These are phyloP conservation scores for Colistium nudipinnis DNA, from an alignment of 2,113 vertebrate genomes.

Conservation along the genomic window DNA sequence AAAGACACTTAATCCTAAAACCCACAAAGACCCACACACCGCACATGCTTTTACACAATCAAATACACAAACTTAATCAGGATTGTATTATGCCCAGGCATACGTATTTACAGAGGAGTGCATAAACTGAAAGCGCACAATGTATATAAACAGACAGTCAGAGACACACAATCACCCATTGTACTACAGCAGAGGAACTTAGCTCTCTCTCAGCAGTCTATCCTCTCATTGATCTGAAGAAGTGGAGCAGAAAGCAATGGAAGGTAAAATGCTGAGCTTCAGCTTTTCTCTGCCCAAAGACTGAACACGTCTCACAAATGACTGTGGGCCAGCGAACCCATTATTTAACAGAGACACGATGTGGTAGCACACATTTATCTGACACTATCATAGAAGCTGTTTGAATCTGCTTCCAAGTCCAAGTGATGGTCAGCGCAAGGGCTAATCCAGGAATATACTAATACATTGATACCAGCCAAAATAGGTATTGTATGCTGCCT, in stretches of 20 bases:
- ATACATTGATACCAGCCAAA: neutral
- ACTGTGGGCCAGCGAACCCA: neutral
- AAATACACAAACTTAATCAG: neutral
- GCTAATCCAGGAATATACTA: neutral
- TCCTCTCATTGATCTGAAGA: slow-evolving; percentile 41
- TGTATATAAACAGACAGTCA: neutral
- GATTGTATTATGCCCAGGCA: neutral
- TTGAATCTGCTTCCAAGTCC: neutral
- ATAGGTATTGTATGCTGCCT: no score
- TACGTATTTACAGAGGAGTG: neutral
- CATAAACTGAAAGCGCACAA: neutral
- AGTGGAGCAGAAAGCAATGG: slow-evolving; percentile 45
- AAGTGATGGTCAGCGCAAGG: neutral
- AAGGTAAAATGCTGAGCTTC: slow-evolving; percentile 30
- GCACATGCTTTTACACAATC: no score
- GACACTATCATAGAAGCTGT: neutral
- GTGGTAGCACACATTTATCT: neutral
- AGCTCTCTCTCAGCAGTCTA: slow-evolving; percentile 11
- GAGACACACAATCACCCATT: slow-evolving; percentile 7
- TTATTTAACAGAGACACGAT: neutral
- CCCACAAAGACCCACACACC: no score
- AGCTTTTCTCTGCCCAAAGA: slow-evolving; percentile 12
- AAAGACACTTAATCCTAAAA: no score
- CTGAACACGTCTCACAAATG: neutral
- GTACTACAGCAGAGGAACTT: neutral